phyloP scores from a whole-genome alignment of 1,140 invertebrate genomes.

The Leucophenga varia region DNA sequence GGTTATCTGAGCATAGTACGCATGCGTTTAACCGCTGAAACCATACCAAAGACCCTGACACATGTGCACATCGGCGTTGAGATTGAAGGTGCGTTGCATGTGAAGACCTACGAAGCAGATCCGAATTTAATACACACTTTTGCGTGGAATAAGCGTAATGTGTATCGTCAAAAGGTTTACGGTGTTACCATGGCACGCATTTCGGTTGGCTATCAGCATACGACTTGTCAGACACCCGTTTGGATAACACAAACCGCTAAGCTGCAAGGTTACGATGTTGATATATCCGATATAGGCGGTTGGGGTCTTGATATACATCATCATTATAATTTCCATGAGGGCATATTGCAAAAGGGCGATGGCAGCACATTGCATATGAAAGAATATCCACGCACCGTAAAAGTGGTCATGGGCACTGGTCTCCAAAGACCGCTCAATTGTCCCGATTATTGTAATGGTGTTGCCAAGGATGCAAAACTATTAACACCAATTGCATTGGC shows the following conservation, averaged over 20 bases:
- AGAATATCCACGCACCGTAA: constrained; percentile 85
- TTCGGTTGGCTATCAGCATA: constrained; percentile 93
- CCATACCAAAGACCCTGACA: constrained; percentile 76
- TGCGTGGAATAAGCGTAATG: constrained; percentile 96
- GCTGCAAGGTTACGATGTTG: constrained; percentile 94
- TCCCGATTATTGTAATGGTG: constrained; percentile 80
- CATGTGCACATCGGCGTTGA: constrained; percentile 88
- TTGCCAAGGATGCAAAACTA: constrained; percentile 81
- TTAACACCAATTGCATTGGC: constrained; percentile 91
- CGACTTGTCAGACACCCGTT: constrained; percentile 78
- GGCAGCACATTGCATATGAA: constrained; percentile 91
- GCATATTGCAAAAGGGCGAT: constrained; percentile 94
- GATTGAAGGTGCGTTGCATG: constrained; percentile 88
- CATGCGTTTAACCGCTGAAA: constrained; percentile 82
- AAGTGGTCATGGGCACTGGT: constrained; percentile 92
- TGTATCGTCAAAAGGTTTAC: constrained; percentile 95
- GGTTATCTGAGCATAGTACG: constrained; percentile 91
- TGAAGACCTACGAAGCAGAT: constrained; percentile 93
- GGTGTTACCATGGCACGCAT: constrained; percentile 83
- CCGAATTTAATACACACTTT: constrained; percentile 92
- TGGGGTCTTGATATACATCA: constrained; percentile 98
- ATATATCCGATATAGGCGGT: constrained; percentile 94
- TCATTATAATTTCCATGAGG: constrained; percentile 97
- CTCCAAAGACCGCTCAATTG: constrained; percentile 76
- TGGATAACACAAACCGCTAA: constrained; percentile 94